Conservation (phyloP, 2,113 vertebrate species). For the Pachypanchax playfairii region DNA sequence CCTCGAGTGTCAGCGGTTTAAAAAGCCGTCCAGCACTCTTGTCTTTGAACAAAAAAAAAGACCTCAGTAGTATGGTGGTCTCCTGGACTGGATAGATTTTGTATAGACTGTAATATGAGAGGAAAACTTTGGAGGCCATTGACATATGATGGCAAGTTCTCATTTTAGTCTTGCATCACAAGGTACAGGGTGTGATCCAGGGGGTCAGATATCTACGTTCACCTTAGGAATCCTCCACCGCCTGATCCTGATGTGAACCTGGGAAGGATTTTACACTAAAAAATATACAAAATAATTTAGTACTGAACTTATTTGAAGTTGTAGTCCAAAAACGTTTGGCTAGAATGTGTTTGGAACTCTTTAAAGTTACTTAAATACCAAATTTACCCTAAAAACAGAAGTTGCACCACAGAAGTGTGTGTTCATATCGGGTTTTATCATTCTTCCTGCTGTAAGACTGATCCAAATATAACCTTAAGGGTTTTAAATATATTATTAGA, state of each 20-base stretch:
- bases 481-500: too few species aligned
- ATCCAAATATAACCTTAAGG: background rate
- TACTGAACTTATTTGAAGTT: too few species aligned
- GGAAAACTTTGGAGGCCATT: background rate
- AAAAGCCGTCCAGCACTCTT: background rate
- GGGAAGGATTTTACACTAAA: background rate
- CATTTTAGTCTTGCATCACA: constrained; percentile 54
- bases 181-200: constrained; percentile 31
- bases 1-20: background rate
- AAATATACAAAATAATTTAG: too few species aligned
- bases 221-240: background rate
- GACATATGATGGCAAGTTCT: constrained; percentile 18
- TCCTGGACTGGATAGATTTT: background rate
- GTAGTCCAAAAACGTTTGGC: too few species aligned
- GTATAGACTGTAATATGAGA: constrained; percentile 48
- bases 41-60: background rate
- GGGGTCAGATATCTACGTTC: constrained; percentile 14
- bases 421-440: too few species aligned
- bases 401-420: too few species aligned
- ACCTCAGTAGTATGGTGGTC: background rate
- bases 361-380: too few species aligned
- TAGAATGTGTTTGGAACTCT: too few species aligned
- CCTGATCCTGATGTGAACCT: constrained; percentile 17
- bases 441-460: too few species aligned
- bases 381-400: too few species aligned